A percentile compares a stretch with the other conserved stretches of the same genome.
Evolutionary conservation across 1,140 invertebrate genomes (phyloP).

Genomic region (Phortica variegata): DNA sequence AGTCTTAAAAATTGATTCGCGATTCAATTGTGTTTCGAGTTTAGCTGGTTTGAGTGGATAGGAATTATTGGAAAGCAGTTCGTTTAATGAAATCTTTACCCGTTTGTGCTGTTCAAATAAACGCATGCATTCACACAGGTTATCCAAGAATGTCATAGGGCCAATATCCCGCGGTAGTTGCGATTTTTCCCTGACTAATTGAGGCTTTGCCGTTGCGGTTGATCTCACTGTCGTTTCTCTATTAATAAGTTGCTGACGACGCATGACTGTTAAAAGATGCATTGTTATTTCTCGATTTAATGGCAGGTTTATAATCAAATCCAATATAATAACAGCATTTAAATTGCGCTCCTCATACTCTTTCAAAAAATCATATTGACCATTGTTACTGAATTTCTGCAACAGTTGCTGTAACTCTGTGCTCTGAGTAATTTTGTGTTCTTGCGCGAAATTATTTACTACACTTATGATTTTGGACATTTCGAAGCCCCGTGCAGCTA

Average conservation of each 20-base stretch:
- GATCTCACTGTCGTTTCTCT: conserved; percentile 16
- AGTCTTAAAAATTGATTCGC: conserved; percentile 27
- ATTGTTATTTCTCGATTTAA: conserved; percentile 48
- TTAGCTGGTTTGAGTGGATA: conserved; percentile 32
- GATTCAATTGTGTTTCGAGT: conserved; percentile 32
- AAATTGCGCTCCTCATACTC: conserved; percentile 44
- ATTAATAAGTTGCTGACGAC: conserved; percentile 34
- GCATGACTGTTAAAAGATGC: conserved; percentile 41
- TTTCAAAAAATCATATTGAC: conserved; percentile 36
- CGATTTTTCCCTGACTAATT: conserved; percentile 1
- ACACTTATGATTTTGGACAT: conserved; percentile 46
- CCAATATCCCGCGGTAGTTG: conserved; percentile 27
- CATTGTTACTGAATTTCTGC: conserved; percentile 24
- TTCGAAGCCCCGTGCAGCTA: conserved; percentile 42
- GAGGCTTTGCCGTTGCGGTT: background rate
- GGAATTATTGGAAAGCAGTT: conserved; percentile 27
- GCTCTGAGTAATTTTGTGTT: conserved; percentile 38
- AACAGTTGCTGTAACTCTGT: conserved; percentile 30
- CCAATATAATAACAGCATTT: conserved; percentile 39
- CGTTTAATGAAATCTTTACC: conserved; percentile 15
- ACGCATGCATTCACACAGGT: conserved; percentile 45
- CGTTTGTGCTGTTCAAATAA: conserved; percentile 25
- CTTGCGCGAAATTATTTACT: conserved; percentile 52
- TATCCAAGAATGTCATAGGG: conserved; percentile 35
- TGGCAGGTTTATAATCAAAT: conserved; percentile 44